A percentile compares a stretch with the other conserved stretches of the same genome.
Conservation (phyloP, 2,113 vertebrate genomes). For the Mustela nigripes region DNA sequence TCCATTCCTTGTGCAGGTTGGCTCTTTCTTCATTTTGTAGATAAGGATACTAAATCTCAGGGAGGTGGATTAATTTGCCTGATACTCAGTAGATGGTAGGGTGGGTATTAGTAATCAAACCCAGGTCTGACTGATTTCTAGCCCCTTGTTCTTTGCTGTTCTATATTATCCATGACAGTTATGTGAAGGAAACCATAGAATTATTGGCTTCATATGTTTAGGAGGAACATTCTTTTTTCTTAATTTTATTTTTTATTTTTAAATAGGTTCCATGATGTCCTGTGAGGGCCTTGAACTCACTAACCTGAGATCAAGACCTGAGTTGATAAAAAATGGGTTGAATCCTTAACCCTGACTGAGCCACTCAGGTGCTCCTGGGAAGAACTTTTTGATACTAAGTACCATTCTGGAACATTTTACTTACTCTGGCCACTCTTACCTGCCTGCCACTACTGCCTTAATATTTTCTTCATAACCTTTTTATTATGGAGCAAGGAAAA, state of each 20-base stretch:
- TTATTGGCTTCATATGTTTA: conserved; percentile 32
- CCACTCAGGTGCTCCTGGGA: neutral
- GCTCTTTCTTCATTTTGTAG: neutral
- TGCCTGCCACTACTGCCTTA: conserved; percentile 16
- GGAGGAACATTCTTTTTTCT: conserved; percentile 4
- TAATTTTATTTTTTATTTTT: neutral
- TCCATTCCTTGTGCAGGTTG: neutral
- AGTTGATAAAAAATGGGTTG: neutral
- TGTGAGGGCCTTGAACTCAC: too few species aligned
- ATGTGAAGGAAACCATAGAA: neutral
- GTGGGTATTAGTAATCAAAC: conserved; percentile 12
- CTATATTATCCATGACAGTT: neutral
- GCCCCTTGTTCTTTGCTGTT: neutral
- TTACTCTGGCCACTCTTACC: neutral
- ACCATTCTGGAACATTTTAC: neutral
- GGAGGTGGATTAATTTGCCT: neutral
- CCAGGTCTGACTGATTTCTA: neutral
- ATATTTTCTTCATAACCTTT: conserved; percentile 40
- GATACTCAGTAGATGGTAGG: neutral
- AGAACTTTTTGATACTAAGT: conserved; percentile 43
- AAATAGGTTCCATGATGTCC: neutral
- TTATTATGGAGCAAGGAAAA: conserved; percentile 34
- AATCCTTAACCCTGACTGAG: neutral
- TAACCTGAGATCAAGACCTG: neutral
- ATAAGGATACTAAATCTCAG: neutral